Evolutionary conservation across 2,113 vertebrate genomes (phyloP).

Genomic region (Astur gentilis): DNA sequence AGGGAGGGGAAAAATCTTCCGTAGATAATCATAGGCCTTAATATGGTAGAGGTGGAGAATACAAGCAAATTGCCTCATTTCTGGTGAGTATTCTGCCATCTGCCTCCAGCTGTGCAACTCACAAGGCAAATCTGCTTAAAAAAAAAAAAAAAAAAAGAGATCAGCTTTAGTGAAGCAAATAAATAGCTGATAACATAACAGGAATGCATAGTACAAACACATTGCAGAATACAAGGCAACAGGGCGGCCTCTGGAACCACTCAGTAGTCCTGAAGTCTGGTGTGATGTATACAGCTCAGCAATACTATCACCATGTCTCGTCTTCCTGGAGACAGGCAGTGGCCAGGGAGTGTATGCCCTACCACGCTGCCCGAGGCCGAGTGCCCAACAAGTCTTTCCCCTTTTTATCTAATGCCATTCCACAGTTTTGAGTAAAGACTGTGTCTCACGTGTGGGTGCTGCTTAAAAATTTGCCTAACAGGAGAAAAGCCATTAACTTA

Average conservation of each 20-base stretch:
- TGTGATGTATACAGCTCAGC: neutral
- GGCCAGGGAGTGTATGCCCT: neutral
- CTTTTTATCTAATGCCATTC: neutral
- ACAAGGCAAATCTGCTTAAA: slow-evolving; percentile 61
- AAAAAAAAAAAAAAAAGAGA: neutral
- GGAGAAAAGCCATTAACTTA: neutral
- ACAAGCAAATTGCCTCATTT: slow-evolving; percentile 68
- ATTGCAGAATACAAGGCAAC: neutral
- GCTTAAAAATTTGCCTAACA: neutral
- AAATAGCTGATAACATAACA: neutral
- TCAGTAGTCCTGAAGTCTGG: neutral
- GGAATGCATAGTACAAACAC: neutral
- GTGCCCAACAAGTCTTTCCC: neutral
- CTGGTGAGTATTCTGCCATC: slow-evolving; percentile 47
- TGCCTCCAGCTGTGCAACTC: slow-evolving; percentile 52
- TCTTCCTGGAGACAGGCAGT: neutral
- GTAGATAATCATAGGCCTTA: slow-evolving; percentile 57
- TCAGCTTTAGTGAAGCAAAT: neutral
- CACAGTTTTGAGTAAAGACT: neutral
- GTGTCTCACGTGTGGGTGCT: neutral
- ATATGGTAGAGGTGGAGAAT: slow-evolving; percentile 59
- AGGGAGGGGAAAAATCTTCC: slow-evolving; percentile 64
- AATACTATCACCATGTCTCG: rapidly evolving
- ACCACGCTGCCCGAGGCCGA: neutral
- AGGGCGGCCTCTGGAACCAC: neutral